Evolutionary conservation across 2,888 invertebrate species (phyloP), one percentile per base, ranked within the genome.

Genomic region (Dicycla oo): DNA sequence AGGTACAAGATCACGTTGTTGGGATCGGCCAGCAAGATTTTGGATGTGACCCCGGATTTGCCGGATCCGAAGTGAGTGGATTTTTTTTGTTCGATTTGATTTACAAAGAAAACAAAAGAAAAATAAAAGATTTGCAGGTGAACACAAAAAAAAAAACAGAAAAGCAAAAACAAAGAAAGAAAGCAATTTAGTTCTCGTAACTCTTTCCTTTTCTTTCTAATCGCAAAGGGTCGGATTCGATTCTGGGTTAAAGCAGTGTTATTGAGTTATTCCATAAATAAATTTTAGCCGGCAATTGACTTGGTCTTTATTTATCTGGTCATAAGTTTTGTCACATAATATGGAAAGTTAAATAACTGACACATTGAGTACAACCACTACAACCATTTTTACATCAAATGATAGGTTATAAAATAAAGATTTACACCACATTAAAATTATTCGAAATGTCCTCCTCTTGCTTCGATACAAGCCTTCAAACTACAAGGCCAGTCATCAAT

Each of bases 1-100:
- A 96, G 99, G 53, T 99, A 99, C 93, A 97, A 97, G 47, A 97
- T 99, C 78, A 96, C 97, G 8, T 97, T 98, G 93, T 97, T 97
- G 84, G 98, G 99, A 0, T 99, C 99, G 0, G 97, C 98, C 51
- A 98, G 98, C 82, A 97, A 97, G 91, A 98, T 99, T 81, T 93
- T 97, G 53, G 99, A 99, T 88, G 96, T 98, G 47, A 97, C 97
- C 49, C 92, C 93, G 0, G 94, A 94, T 43, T 78, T 94, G 76
- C 94, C 94, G 0, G 95, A 96, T 75, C 96, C 95, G 5, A 85
- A 86, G 85, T 84, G 64, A 82, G 79, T 82, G 10, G 6, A 0
- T 30, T 51, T 18, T 10, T 51, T 60, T 40, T 58, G 8, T 15
- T 8, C 1, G n/a, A 23, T 60, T 40, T 3, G 18, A 11, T 43